These are phyloP conservation scores for Nothura maculosa DNA, from an alignment of 2,797 vertebrate species.

Conservation along the genomic window DNA sequence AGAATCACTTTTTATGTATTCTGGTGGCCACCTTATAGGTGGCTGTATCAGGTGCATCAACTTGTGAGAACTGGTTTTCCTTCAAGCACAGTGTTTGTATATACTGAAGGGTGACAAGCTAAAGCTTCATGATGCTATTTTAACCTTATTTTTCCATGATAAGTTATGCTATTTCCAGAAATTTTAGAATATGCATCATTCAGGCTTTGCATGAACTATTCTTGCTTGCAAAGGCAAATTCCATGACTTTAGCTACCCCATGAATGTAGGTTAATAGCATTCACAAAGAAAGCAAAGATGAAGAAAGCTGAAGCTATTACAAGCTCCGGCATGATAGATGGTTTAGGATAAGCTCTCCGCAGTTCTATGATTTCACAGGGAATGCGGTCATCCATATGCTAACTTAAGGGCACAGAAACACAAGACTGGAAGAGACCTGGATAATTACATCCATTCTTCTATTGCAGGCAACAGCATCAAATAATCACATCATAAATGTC, in stretches of 20 bases:
- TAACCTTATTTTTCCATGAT: not conserved
- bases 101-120: not conserved
- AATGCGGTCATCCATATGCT: not conserved
- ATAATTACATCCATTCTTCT: conserved; percentile 35
- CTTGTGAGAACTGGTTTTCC: not conserved
- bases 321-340: not conserved
- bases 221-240: not conserved
- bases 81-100: not conserved
- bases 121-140: not conserved
- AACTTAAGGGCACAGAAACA: not conserved
- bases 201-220: not conserved
- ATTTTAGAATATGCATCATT: not conserved
- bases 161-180: not conserved
- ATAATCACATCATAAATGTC: conserved; percentile 8
- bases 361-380: not conserved
- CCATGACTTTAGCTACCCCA: not conserved
- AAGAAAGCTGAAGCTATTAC: not conserved
- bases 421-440: not conserved
- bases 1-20: not conserved
- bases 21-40: not conserved
- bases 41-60: not conserved
- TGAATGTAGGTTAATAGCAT: not conserved
- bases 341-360: not conserved
- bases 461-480: not conserved
- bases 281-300: not conserved